phyloP scores from a whole-genome alignment of 30 jellyfish, hydroid and myxozoan genomes.

The Aurelia coerulea region DNA sequence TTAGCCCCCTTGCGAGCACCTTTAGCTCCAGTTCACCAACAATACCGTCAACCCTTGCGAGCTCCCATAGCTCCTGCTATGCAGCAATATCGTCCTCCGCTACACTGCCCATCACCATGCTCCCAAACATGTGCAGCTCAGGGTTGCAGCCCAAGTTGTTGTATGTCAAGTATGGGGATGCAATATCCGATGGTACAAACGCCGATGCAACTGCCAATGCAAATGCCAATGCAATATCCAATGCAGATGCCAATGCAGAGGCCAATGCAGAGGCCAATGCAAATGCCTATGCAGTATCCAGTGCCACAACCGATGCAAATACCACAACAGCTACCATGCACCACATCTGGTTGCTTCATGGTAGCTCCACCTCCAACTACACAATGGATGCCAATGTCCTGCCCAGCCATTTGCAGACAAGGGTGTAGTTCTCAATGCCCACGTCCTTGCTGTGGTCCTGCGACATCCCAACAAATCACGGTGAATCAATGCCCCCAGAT shows the following conservation, averaged over 20 bases:
- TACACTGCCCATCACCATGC: slow-evolving; percentile 79
- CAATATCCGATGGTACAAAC: slow-evolving; percentile 45
- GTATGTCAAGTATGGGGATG: slow-evolving; percentile 44
- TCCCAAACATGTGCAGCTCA: slow-evolving; percentile 73
- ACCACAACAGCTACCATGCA: slow-evolving; percentile 39
- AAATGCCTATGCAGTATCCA: slow-evolving; percentile 5
- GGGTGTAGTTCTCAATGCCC: slow-evolving; percentile 55
- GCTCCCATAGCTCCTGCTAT: slow-evolving; percentile 20
- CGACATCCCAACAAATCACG: slow-evolving; percentile 64
- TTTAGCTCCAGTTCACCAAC: no score
- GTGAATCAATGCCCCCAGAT: slow-evolving; percentile 72
- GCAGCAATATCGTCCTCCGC: slow-evolving; percentile 72
- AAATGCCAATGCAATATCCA: slow-evolving; percentile 55
- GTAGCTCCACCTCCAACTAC: slow-evolving; percentile 71
- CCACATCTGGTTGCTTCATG: slow-evolving; percentile 61
- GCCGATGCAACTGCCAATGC: slow-evolving; percentile 57
- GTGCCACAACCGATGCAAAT: no score
- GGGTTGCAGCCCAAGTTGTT: slow-evolving; percentile 79
- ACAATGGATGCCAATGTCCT: slow-evolving; percentile 33
- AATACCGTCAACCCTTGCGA: no score
- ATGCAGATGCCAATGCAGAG: slow-evolving; percentile 16
- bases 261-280: slow-evolving; percentile 67
- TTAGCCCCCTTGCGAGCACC: no score
- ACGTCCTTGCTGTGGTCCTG: slow-evolving; percentile 69
- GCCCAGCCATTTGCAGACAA: slow-evolving; percentile 47